Percentiles rank a stretch among this genome's conserved stretches.
These are phyloP conservation scores for Dipodomys merriami DNA, from an alignment of 2,113 vertebrate genomes.

Conservation along the genomic window DNA sequence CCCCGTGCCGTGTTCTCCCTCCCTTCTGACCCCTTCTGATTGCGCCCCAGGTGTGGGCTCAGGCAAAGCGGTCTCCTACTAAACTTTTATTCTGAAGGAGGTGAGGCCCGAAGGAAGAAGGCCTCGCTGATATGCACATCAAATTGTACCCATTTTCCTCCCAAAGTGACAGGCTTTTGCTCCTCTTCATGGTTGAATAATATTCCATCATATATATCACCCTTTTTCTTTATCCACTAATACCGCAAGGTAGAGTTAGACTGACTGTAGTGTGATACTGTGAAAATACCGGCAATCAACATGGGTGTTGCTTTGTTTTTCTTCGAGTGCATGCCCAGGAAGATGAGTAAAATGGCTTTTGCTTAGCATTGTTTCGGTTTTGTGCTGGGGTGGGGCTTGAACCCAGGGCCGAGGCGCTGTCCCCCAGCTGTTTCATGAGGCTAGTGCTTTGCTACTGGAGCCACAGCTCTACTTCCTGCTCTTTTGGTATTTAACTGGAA, in stretches of 20 bases:
- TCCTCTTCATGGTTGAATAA: neutral
- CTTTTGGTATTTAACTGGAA: no score
- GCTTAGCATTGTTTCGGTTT: no score
- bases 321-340: neutral
- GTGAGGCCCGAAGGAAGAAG: neutral
- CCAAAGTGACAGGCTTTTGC: neutral
- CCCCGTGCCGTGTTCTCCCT: neutral
- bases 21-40: no score
- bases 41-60: no score
- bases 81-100: neutral
- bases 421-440: no score
- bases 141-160: neutral
- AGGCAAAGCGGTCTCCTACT: neutral
- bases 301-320: neutral
- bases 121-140: neutral
- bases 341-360: no score
- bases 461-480: no score
- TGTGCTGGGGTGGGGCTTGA: no score
- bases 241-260: no score
- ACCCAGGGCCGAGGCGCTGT: no score
- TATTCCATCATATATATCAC: neutral
- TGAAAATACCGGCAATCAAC: neutral
- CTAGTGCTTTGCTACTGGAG: no score
- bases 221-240: neutral
- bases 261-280: neutral